A percentile compares a stretch with the other conserved stretches of the same genome.
Evolutionary conservation across 2,113 vertebrate genomes (phyloP).

Genomic region (Cryptomyrus ogoouensis): DNA sequence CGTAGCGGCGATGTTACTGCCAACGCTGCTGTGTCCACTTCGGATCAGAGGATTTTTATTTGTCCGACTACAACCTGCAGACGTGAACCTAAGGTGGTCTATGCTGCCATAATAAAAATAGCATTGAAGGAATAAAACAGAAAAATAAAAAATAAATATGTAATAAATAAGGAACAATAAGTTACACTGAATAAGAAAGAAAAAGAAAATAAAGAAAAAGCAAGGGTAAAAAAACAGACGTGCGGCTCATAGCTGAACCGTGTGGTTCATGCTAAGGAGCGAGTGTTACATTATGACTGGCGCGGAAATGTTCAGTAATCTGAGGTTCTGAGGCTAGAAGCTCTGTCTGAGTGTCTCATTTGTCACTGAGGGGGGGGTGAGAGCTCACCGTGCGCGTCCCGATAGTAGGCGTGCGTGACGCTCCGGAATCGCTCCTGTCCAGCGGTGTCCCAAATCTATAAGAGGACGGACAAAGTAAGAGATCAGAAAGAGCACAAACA

Average conservation of each 20-base stretch:
- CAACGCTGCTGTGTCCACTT: neutral
- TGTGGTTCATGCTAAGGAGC: neutral
- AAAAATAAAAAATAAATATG: neutral
- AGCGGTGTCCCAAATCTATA: conserved; percentile 84
- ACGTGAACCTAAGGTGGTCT: neutral
- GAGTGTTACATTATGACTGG: neutral
- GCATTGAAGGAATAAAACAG: neutral
- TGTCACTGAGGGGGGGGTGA: neutral
- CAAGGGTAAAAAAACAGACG: neutral
- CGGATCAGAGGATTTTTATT: neutral
- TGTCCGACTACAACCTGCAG: neutral
- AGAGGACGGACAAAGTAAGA: neutral
- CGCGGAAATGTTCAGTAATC: neutral
- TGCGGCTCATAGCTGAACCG: neutral
- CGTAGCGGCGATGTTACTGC: neutral
- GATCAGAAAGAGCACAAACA: neutral
- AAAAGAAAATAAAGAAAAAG: neutral
- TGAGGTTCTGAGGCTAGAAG: neutral
- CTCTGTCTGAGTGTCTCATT: neutral
- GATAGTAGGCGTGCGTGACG: conserved; percentile 86
- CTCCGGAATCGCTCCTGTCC: conserved; percentile 87
- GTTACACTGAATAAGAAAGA: neutral
- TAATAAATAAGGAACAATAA: neutral
- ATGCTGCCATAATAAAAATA: neutral
- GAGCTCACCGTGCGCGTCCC: conserved; percentile 81